Base-by-base conservation (phyloP, 2,797 vertebrate species). In the Tarsius wallacei region DNA sequence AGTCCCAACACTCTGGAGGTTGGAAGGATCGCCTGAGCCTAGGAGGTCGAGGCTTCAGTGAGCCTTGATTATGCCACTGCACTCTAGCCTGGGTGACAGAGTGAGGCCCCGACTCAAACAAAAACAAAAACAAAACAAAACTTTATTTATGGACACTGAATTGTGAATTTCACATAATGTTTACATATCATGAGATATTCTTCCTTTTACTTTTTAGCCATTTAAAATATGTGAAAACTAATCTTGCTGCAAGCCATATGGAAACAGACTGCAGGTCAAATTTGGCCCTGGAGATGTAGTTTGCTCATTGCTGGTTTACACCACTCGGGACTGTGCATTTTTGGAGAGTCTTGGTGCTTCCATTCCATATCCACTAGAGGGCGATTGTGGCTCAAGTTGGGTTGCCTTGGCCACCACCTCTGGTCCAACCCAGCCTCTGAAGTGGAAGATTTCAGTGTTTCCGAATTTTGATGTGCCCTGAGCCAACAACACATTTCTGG, bases 361-460 rank as follows among this genome's bases (percentile, higher is more conserved):
- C 53, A 47, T 63, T 31, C 24, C 8, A n/a, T 68, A 28, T 19
- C 96, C 97, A 94, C 91, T 80, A 97, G 97, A 94, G 97, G 97
- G 86, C 28, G 7, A n/a, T 82, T 26, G 3, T 82, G 83, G 83
- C 61, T 95, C 87, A 93, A 81, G 19, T 74, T 51, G 36, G 31
- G 31, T 77, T 78, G 91, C 47, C 22, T 8, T 55, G 55, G 42
- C 53, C 0, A 0, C 76, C 9, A 12, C 26, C 76, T 61, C n/a
- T 47, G 47, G 17, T 51, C 70, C 59, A 22, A 28, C 16, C 64
- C 36, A 13, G n/a, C 17, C 19, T 84, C 36, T 0, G 24, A 36
- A 15, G 31, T n/a, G 63, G 10, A 26, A 33, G 10, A 47, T n/a
- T 82, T 82, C 53, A 3, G 3, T 36, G 59, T 77, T 15, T 95